These are phyloP conservation scores for Pilophorus perplexus DNA, from an alignment of 2,888 invertebrate species.

Conservation along the genomic window DNA sequence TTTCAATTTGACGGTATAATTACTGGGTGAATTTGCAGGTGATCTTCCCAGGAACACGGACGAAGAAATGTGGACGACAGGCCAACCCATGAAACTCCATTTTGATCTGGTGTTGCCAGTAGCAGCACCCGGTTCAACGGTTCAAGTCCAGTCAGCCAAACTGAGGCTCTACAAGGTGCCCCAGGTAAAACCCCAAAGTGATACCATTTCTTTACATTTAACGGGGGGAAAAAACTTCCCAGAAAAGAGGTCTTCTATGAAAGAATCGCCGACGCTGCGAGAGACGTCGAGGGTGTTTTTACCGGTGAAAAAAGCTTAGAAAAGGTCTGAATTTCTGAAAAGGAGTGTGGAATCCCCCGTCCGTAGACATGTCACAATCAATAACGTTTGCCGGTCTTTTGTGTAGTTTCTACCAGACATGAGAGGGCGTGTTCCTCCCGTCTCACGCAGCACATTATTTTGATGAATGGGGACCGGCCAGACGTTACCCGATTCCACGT, in stretches of 20 bases:
- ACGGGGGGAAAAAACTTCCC: background rate
- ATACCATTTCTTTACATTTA: background rate
- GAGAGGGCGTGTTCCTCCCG: too few species aligned
- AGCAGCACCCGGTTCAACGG: conserved; percentile 53
- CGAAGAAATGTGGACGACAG: conserved; percentile 57
- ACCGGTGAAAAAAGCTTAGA: background rate
- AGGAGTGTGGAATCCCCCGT: too few species aligned
- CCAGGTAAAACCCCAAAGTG: conserved; percentile 51
- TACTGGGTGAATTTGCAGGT: conserved; percentile 53
- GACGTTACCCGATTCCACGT: conserved; percentile 27
- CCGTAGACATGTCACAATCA: conserved; percentile 24
- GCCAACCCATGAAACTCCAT: conserved; percentile 58
- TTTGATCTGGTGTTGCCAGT: conserved; percentile 58
- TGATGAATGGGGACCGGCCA: conserved; percentile 31
- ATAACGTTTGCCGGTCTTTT: conserved; percentile 22
- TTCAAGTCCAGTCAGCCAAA: conserved; percentile 58
- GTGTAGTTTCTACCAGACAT: conserved; percentile 17
- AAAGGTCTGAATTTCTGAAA: too few species aligned
- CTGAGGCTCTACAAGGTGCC: conserved; percentile 57
- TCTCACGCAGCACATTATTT: conserved; percentile 6
- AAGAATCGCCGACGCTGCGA: too few species aligned
- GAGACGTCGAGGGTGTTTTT: background rate
- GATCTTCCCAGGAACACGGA: conserved; percentile 59
- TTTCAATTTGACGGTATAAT: too few species aligned
- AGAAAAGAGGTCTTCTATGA: too few species aligned